Evolutionary conservation across 2,888 invertebrate species (phyloP).

Genomic region (Spialia ferax): DNA sequence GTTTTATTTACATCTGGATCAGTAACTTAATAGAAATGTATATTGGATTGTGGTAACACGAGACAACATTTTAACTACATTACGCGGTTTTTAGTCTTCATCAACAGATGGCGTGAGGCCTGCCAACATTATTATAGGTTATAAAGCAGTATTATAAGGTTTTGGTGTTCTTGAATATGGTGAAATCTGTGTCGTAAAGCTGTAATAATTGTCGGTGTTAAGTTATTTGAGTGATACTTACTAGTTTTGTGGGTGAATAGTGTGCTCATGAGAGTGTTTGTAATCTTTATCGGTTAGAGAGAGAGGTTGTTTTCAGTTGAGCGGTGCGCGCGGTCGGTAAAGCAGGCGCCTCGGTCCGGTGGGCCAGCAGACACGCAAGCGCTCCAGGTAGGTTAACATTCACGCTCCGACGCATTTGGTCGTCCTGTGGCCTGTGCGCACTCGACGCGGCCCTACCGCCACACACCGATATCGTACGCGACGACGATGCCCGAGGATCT

Average conservation of each 20-base stretch:
- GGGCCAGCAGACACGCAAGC: conserved; percentile 79
- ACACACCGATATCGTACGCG: conserved; percentile 58
- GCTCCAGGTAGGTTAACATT: conserved; percentile 85
- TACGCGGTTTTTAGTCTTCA: conserved; percentile 30
- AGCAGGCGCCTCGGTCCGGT: conserved; percentile 69
- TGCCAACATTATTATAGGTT: conserved; percentile 54
- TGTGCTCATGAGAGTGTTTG: background rate
- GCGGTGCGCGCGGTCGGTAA: conserved; percentile 70
- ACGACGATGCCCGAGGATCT: conserved; percentile 73
- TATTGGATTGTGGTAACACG: too few relatives aligned
- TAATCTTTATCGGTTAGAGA: conserved; percentile 7
- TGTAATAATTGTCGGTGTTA: background rate
- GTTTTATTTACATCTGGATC: background rate
- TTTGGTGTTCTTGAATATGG: background rate
- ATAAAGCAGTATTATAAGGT: background rate
- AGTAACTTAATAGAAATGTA: too few relatives aligned
- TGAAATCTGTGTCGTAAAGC: background rate
- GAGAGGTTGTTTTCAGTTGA: conserved; percentile 66
- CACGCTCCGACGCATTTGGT: conserved; percentile 83
- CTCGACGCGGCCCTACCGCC: conserved; percentile 58
- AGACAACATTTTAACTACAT: conserved; percentile 33
- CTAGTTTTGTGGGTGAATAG: too few relatives aligned
- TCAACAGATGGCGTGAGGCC: conserved; percentile 59
- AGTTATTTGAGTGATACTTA: background rate
- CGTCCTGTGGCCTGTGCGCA: conserved; percentile 75